Evolutionary conservation across 2,888 invertebrate genomes (phyloP).

Genomic region (Ametastegia equiseti): DNA sequence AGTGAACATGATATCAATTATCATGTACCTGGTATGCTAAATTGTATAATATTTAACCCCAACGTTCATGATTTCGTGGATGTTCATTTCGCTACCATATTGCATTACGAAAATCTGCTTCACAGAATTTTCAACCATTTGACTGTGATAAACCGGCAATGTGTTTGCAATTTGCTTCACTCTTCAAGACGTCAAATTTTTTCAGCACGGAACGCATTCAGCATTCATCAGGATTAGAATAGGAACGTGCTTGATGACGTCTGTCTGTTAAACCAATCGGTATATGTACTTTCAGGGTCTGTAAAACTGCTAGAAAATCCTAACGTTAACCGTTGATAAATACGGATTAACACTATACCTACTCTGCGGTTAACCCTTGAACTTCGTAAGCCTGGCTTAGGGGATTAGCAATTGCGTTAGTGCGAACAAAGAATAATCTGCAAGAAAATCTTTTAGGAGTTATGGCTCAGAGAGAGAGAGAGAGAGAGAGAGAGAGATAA

Average conservation of each 20-base stretch:
- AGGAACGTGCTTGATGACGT: background rate
- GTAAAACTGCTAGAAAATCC: constrained; percentile 1
- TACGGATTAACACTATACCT: constrained; percentile 13
- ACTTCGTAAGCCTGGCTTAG: constrained; percentile 34
- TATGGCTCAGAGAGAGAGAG: background rate
- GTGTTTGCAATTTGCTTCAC: background rate
- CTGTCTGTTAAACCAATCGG: background rate
- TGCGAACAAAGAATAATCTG: background rate
- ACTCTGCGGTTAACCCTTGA: constrained; percentile 16
- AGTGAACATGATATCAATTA: background rate
- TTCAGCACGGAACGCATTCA: too few relatives aligned
- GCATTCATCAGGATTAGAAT: background rate
- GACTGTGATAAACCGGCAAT: background rate
- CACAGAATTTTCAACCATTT: background rate
- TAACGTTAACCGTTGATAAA: constrained; percentile 4
- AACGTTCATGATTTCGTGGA: background rate
- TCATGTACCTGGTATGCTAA: background rate
- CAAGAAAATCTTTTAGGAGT: background rate
- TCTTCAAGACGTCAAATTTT: background rate
- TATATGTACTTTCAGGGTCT: background rate
- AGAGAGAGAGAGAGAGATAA: background rate
- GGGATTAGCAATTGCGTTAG: constrained; percentile 30
- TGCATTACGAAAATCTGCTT: too few relatives aligned
- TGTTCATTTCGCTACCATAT: too few relatives aligned
- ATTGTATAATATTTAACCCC: background rate